A percentile compares a stretch with the other conserved stretches of the same genome.
phyloP scores from a whole-genome alignment of 2,888 invertebrate species.

The Pherbina coryleti region DNA sequence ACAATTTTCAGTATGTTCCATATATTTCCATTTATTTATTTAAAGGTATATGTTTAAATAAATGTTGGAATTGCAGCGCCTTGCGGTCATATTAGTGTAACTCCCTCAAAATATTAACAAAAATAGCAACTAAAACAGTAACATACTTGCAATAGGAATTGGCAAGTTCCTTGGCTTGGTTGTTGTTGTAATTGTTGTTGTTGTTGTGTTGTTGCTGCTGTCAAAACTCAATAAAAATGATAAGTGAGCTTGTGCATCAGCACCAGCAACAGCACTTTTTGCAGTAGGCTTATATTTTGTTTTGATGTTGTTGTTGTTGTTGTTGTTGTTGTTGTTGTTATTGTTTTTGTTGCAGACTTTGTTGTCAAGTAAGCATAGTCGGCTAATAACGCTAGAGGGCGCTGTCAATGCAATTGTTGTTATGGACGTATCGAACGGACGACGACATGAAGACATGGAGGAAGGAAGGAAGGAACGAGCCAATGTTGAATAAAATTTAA shows the following conservation, averaged over 20 bases:
- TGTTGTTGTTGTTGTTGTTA: slow-evolving; percentile 6
- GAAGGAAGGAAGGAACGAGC: neutral
- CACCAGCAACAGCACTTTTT: neutral
- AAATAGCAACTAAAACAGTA: neutral
- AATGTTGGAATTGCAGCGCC: slow-evolving; percentile 10
- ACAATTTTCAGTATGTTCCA: neutral
- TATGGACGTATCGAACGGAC: neutral
- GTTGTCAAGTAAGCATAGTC: slow-evolving; percentile 10
- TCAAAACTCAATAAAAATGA: slow-evolving; percentile 50
- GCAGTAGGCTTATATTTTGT: neutral
- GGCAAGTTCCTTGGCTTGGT: neutral
- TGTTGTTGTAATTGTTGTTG: slow-evolving; percentile 17
- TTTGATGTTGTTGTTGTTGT: slow-evolving; percentile 8
- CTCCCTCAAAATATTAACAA: slow-evolving; percentile 20
- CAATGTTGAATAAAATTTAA: neutral
- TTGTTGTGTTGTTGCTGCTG: slow-evolving; percentile 31
- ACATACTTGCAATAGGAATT: neutral
- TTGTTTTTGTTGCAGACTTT: neutral
- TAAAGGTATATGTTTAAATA: slow-evolving; percentile 12
- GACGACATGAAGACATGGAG: neutral
- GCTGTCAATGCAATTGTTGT: slow-evolving; percentile 36
- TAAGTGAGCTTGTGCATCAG: slow-evolving; percentile 45
- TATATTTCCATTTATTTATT: too few relatives aligned
- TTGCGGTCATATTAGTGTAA: slow-evolving; percentile 27
- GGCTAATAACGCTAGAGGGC: slow-evolving; percentile 35